Percentiles rank a stretch among this genome's conserved stretches.
Evolutionary conservation across 1,140 invertebrate genomes (phyloP).

Genomic region (Drosophila nebulosa): DNA sequence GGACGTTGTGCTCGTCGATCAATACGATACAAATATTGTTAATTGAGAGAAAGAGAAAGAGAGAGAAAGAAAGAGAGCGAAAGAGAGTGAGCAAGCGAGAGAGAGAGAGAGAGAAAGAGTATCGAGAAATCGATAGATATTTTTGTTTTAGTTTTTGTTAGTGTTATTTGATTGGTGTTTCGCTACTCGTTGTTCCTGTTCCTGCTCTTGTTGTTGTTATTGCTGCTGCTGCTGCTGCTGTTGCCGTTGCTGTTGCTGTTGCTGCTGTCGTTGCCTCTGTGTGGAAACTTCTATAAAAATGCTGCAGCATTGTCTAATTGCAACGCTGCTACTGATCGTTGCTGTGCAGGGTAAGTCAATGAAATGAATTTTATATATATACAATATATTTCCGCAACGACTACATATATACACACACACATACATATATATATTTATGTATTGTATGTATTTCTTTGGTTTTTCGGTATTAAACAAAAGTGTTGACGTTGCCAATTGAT

Average conservation of each 20-base stretch:
- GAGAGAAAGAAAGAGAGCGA: neutral
- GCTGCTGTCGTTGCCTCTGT: too few species aligned
- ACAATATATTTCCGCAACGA: slow-evolving; percentile 43
- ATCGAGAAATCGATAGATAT: slow-evolving; percentile 1
- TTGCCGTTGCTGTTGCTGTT: neutral
- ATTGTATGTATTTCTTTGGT: slow-evolving; percentile 23
- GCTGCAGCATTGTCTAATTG: slow-evolving; percentile 56
- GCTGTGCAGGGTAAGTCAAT: slow-evolving; percentile 55
- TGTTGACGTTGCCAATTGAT: slow-evolving; percentile 48
- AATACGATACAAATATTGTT: neutral
- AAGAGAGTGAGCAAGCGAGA: neutral
- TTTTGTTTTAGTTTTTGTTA: slow-evolving; percentile 6
- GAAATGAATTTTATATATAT: neutral
- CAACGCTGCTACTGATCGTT: slow-evolving; percentile 41
- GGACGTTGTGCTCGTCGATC: slow-evolving; percentile 47
- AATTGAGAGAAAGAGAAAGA: neutral
- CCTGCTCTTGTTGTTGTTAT: neutral
- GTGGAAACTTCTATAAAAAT: slow-evolving; percentile 39
- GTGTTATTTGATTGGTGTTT: slow-evolving; percentile 4
- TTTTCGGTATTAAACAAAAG: slow-evolving; percentile 23
- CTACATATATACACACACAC: neutral
- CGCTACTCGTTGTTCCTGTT: neutral
- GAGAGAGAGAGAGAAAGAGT: neutral
- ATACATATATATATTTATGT: slow-evolving; percentile 24
- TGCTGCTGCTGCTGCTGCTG: neutral